Evolutionary conservation across 1,140 invertebrate genomes (phyloP).

Genomic region (Venturia canescens): DNA sequence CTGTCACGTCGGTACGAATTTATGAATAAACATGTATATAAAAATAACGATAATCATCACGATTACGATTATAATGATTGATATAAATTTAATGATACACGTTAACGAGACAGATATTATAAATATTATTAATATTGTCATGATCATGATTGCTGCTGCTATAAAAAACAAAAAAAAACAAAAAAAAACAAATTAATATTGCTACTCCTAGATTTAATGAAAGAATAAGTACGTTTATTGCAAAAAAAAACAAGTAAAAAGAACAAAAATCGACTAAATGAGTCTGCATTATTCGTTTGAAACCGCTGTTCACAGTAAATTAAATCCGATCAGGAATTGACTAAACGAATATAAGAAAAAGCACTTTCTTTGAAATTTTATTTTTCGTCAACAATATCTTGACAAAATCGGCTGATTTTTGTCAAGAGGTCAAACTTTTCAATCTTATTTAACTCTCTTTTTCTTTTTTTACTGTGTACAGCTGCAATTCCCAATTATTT

Average conservation of each 20-base stretch:
- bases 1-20: slow-evolving; percentile 35
- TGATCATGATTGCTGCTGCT: slow-evolving; percentile 43
- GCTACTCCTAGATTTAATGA: slow-evolving; percentile 50
- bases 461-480: no score
- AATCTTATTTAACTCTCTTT: no score
- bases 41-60: slow-evolving; percentile 38
- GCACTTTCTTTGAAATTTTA: neutral
- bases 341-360: no score
- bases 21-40: slow-evolving; percentile 46
- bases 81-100: slow-evolving; percentile 46
- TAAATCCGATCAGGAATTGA: no score
- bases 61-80: slow-evolving; percentile 43
- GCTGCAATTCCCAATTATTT: no score
- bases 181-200: slow-evolving; percentile 34
- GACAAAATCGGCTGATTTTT: no score
- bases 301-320: slow-evolving; percentile 1
- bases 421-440: no score
- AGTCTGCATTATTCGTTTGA: neutral
- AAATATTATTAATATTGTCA: slow-evolving; percentile 42
- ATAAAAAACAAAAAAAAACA: slow-evolving; percentile 36
- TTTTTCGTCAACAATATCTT: no score
- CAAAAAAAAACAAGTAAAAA: slow-evolving; percentile 29
- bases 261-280: neutral
- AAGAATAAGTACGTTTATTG: slow-evolving; percentile 42
- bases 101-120: slow-evolving; percentile 49